Percentiles rank a stretch among this genome's conserved stretches.
Evolutionary conservation across 2,113 vertebrate genomes (phyloP).

Genomic region (Phoenicopterus ruber): DNA sequence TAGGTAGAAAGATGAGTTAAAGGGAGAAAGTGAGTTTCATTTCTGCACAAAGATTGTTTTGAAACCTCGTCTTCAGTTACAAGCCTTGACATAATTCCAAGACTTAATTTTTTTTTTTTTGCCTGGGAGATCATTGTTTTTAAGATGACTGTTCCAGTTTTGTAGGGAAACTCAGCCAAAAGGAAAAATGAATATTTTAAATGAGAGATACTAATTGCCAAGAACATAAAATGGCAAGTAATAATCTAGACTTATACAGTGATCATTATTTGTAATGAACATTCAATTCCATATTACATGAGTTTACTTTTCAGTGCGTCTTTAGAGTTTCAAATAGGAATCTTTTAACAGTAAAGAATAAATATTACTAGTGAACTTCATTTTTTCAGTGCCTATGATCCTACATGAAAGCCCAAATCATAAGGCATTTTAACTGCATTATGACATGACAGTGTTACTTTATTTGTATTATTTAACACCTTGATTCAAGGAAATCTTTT

Average conservation of each 20-base stretch:
- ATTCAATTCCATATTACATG: background rate
- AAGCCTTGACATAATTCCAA: conserved; percentile 26
- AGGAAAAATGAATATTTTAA: conserved; percentile 35
- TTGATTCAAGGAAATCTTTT: background rate
- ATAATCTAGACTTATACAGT: background rate
- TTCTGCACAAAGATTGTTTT: background rate
- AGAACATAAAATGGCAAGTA: background rate
- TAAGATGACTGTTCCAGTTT: background rate
- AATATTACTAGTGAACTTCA: background rate
- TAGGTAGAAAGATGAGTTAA: background rate
- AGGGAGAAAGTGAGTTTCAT: background rate
- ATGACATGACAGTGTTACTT: background rate
- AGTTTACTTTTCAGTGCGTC: background rate
- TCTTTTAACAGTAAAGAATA: background rate
- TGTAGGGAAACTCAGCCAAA: background rate
- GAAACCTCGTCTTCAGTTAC: background rate
- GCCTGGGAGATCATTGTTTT: background rate
- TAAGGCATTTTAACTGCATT: background rate
- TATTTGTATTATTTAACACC: background rate
- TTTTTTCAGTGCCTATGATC: background rate
- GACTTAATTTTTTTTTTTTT: conserved; percentile 28
- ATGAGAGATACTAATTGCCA: background rate
- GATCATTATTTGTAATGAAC: background rate
- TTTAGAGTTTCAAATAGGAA: background rate
- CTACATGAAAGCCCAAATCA: background rate